These are phyloP conservation scores for Spea bombifrons DNA, from an alignment of 2,113 vertebrate genomes.

Conservation along the genomic window DNA sequence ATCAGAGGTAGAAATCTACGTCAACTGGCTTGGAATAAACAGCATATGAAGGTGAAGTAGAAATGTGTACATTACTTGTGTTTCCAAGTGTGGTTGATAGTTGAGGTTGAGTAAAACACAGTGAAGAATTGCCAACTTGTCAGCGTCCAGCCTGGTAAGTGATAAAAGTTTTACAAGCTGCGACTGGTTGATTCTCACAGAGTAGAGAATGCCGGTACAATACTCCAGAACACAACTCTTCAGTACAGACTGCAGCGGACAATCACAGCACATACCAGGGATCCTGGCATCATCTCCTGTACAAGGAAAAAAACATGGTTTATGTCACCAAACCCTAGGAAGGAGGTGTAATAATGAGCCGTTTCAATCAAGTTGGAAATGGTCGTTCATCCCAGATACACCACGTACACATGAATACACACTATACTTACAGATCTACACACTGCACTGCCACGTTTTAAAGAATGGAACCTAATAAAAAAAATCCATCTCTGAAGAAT, in stretches of 20 bases:
- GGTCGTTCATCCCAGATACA: no score
- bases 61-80: constrained; percentile 57
- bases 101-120: constrained; percentile 71
- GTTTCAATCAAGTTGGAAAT: no score
- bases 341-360: no score
- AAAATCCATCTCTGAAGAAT: no score
- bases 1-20: no score
- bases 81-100: constrained; percentile 55
- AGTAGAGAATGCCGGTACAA: constrained; percentile 65
- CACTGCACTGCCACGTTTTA: no score
- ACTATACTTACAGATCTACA: no score
- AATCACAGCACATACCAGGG: constrained; percentile 47
- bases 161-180: constrained; percentile 71
- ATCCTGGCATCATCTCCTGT: constrained; percentile 64
- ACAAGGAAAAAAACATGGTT: constrained; percentile 3
- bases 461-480: no score
- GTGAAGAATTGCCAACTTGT: constrained; percentile 80
- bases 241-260: constrained; percentile 53
- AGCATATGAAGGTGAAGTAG: not conserved
- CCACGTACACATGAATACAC: no score
- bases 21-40: no score
- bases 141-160: constrained; percentile 63
- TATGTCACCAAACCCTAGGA: no score
- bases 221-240: constrained; percentile 67
- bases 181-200: constrained; percentile 57